These are phyloP conservation scores for Esperia sulphurella DNA, from an alignment of 2,888 invertebrate genomes.

Conservation along the genomic window DNA sequence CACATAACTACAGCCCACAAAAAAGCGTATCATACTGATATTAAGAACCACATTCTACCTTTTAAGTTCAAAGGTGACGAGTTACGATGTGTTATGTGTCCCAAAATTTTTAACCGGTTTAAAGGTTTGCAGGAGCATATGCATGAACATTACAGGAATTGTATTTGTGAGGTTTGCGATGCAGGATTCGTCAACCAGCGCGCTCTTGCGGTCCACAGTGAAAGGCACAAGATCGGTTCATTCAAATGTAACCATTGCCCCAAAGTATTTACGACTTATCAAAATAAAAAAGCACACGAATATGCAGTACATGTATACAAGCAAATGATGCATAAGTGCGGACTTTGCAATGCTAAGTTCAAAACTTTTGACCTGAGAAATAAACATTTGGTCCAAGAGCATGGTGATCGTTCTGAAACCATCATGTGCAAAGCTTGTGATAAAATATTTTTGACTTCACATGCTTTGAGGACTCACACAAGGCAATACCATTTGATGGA, in stretches of 20 bases:
- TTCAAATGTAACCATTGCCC: constrained; percentile 25
- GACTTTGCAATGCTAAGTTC: constrained; percentile 38
- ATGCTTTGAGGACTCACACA: background rate
- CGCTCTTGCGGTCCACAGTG: background rate
- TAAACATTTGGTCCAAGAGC: constrained; percentile 39
- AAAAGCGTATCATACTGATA: constrained; percentile 21
- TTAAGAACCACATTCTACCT: constrained; percentile 38
- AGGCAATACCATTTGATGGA: constrained; percentile 26
- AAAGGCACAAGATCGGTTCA: constrained; percentile 10
- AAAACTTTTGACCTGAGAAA: constrained; percentile 44
- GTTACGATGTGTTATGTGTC: constrained; percentile 43
- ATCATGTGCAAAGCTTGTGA: constrained; percentile 48
- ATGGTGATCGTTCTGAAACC: constrained; percentile 3
- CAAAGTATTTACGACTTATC: constrained; percentile 37
- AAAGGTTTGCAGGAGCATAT: constrained; percentile 34
- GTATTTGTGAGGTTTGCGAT: constrained; percentile 27
- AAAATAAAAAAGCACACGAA: constrained; percentile 40
- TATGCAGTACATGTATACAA: background rate
- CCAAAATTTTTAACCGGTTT: constrained; percentile 40
- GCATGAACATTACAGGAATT: constrained; percentile 45
- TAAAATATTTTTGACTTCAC: constrained; percentile 11
- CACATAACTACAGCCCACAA: constrained; percentile 24
- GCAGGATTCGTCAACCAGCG: background rate
- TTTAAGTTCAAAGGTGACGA: constrained; percentile 28
- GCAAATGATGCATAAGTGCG: constrained; percentile 27